Percentiles rank a stretch among this genome's conserved stretches.
Conservation (phyloP, 2,888 invertebrate genomes). For the Scrobipalpa costella region DNA sequence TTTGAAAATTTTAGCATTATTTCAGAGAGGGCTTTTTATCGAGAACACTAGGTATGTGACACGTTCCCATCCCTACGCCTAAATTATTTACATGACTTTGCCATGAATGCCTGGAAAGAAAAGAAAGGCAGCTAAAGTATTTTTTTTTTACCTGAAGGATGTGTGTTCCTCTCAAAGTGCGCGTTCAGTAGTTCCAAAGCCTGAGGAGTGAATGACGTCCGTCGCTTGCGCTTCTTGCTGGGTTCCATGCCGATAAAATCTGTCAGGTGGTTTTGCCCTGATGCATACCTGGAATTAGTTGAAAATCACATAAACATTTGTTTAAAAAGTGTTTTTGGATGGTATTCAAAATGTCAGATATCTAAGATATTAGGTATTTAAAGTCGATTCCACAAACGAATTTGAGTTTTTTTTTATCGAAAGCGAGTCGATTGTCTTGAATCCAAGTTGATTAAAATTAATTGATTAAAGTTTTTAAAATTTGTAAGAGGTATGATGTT, state of each 20-base stretch:
- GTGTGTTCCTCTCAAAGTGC: slow-evolving; percentile 97
- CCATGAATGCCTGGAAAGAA: too few relatives aligned
- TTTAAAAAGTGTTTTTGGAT: not conserved
- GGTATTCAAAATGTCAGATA: not conserved
- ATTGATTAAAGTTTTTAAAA: too few relatives aligned
- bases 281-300: slow-evolving; percentile 88
- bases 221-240: slow-evolving; percentile 96
- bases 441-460: not conserved
- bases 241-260: slow-evolving; percentile 98
- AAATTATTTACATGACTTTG: too few relatives aligned
- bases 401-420: not conserved
- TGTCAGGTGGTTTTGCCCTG: slow-evolving; percentile 95
- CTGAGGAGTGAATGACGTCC: slow-evolving; percentile 98
- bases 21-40: too few relatives aligned
- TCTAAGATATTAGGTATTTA: slow-evolving; percentile 32
- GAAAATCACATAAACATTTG: slow-evolving; percentile 30
- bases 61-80: too few relatives aligned
- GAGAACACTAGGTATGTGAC: too few relatives aligned
- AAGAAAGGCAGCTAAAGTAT: too few relatives aligned
- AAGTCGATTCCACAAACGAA: not conserved
- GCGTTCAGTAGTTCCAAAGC: slow-evolving; percentile 96
- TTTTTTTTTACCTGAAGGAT: slow-evolving; percentile 91
- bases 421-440: not conserved
- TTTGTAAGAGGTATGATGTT: too few relatives aligned
- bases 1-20: too few relatives aligned